Percentiles rank a stretch among this genome's conserved stretches.
Evolutionary conservation across 2,113 vertebrate genomes (phyloP).

Genomic region (Pelobates fuscus): DNA sequence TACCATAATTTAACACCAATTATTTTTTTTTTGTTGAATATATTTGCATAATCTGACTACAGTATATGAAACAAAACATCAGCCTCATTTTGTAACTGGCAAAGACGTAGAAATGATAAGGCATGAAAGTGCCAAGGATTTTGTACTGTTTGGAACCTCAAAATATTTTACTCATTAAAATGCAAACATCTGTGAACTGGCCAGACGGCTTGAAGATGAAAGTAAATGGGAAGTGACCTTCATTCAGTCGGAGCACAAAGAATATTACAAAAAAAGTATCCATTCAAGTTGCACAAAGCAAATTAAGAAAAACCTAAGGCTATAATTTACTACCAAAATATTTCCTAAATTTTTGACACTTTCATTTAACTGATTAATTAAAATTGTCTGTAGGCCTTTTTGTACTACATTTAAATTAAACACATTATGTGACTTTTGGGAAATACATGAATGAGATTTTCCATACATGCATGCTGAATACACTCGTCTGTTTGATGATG

Average conservation of each 20-base stretch:
- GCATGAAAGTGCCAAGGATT: slow-evolving; percentile 56
- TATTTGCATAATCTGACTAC: slow-evolving; percentile 64
- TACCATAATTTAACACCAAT: slow-evolving; percentile 69
- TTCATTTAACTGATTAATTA: slow-evolving; percentile 75
- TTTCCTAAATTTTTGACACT: slow-evolving; percentile 68
- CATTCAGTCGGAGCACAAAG: slow-evolving; percentile 67
- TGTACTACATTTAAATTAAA: slow-evolving; percentile 58
- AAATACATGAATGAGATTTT: slow-evolving; percentile 59
- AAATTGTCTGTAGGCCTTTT: slow-evolving; percentile 69
- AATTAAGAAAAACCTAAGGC: slow-evolving; percentile 71
- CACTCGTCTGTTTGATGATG: not conserved
- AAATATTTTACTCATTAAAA: slow-evolving; percentile 64
- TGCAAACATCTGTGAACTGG: slow-evolving; percentile 69
- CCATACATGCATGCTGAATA: not conserved
- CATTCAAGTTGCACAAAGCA: slow-evolving; percentile 62
- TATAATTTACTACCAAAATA: slow-evolving; percentile 69
- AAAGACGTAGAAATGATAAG: slow-evolving; percentile 59
- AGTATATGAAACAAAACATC: slow-evolving; percentile 62
- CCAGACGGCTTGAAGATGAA: slow-evolving; percentile 64
- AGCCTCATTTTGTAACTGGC: slow-evolving; percentile 55
- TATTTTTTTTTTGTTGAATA: slow-evolving; percentile 67
- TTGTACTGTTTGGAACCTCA: slow-evolving; percentile 48
- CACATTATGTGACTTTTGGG: slow-evolving; percentile 52
- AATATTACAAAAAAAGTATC: slow-evolving; percentile 66
- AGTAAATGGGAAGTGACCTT: slow-evolving; percentile 66